These are phyloP conservation scores for Centropristis striata DNA, from an alignment of 2,113 vertebrate genomes.

Conservation along the genomic window DNA sequence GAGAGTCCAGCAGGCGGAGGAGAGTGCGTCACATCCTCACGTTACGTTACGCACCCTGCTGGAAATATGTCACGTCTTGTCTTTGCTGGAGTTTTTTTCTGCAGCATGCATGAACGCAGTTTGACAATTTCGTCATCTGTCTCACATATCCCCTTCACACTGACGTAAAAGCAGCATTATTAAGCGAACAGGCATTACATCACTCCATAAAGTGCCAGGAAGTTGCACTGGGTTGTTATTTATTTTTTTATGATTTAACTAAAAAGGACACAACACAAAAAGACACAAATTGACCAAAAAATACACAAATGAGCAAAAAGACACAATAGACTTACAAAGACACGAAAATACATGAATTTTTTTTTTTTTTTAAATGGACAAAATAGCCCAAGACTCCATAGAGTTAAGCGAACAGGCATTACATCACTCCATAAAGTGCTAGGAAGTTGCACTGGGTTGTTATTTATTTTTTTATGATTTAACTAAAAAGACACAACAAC, in stretches of 20 bases:
- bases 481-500: too few relatives aligned
- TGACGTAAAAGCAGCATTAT: not conserved
- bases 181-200: not conserved
- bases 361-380: too few relatives aligned
- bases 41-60: conserved; percentile 46
- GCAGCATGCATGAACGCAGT: not conserved
- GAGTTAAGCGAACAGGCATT: too few relatives aligned
- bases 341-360: too few relatives aligned
- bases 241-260: too few relatives aligned
- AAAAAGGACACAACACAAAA: too few relatives aligned
- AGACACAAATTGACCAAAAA: too few relatives aligned
- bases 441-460: not conserved
- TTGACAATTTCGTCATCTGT: not conserved
- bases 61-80: conserved; percentile 55
- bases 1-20: conserved; percentile 30
- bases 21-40: conserved; percentile 61
- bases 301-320: too few relatives aligned
- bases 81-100: not conserved
- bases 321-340: too few relatives aligned
- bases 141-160: not conserved
- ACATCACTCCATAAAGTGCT: not conserved
- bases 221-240: not conserved
- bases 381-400: too few relatives aligned
- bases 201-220: not conserved
- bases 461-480: too few relatives aligned